Percentiles rank a stretch among this genome's conserved stretches.
Evolutionary conservation across 2,113 vertebrate species (phyloP).

Genomic region (Brachypteracias leptosomus): DNA sequence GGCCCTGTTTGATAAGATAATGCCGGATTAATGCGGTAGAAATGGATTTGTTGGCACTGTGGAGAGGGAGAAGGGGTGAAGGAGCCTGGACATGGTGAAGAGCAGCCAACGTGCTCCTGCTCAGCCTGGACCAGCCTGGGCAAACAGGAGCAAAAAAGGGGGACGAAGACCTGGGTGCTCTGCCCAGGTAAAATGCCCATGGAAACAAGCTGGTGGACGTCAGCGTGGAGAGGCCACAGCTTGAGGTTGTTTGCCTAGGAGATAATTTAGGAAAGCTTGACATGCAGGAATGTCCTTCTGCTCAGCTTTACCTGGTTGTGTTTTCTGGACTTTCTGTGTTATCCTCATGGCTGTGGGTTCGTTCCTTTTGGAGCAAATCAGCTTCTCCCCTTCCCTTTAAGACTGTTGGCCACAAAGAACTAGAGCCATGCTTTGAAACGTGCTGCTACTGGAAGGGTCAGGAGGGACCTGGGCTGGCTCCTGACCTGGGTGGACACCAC

Average conservation of each 20-base stretch:
- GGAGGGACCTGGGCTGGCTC: neutral
- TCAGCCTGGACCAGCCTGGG: neutral
- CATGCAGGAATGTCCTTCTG: neutral
- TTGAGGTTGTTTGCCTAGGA: constrained; percentile 8
- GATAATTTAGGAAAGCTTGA: constrained; percentile 42
- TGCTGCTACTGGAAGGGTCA: neutral
- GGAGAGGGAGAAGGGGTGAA: neutral
- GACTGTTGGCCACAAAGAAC: neutral
- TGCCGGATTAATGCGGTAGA: neutral
- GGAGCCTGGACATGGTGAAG: neutral
- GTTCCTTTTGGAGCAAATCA: neutral
- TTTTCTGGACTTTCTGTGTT: neutral
- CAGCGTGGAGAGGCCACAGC: neutral
- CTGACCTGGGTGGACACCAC: neutral
- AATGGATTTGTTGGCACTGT: neutral
- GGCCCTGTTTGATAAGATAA: neutral
- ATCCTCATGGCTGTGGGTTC: neutral
- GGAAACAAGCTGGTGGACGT: neutral
- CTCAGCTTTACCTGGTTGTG: neutral
- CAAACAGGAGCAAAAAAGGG: neutral
- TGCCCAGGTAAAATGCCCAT: neutral
- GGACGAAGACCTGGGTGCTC: neutral
- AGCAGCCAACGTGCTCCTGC: neutral
- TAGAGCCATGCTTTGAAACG: neutral
- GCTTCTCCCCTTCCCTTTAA: neutral